Evolutionary conservation across 2,797 vertebrate species (phyloP).

Genomic region (Nyctibius grandis): DNA sequence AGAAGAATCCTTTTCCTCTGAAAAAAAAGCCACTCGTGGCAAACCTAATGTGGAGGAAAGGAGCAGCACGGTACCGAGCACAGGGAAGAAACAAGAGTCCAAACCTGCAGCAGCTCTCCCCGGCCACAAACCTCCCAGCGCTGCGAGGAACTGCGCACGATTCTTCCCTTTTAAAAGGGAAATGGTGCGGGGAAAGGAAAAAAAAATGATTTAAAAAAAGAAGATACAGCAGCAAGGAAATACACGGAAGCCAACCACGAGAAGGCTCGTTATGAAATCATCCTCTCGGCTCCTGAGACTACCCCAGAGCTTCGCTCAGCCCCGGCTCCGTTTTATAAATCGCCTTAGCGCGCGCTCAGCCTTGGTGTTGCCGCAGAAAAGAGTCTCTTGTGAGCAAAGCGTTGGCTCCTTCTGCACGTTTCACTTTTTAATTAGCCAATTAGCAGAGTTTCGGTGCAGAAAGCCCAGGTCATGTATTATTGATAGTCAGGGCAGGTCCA

Average conservation of each 20-base stretch:
- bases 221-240: background rate
- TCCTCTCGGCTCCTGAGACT: background rate
- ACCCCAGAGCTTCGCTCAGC: slow-evolving; percentile 1
- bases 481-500: slow-evolving; percentile 80
- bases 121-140: background rate
- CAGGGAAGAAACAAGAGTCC: background rate
- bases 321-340: slow-evolving; percentile 46
- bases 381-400: slow-evolving; percentile 79
- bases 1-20: background rate
- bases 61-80: background rate
- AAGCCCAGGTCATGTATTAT: slow-evolving; percentile 92
- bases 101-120: background rate
- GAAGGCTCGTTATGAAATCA: background rate
- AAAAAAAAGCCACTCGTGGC: background rate
- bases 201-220: background rate
- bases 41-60: background rate
- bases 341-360: slow-evolving; percentile 61
- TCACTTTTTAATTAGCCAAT: slow-evolving; percentile 98
- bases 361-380: slow-evolving; percentile 48
- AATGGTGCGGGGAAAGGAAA: fast-evolving
- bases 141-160: background rate
- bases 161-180: background rate
- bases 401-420: slow-evolving; percentile 80
- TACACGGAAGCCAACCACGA: background rate
- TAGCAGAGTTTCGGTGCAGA: slow-evolving; percentile 82